Evolutionary conservation across 2,888 invertebrate genomes (phyloP).

Genomic region (Mesoligia furuncula): DNA sequence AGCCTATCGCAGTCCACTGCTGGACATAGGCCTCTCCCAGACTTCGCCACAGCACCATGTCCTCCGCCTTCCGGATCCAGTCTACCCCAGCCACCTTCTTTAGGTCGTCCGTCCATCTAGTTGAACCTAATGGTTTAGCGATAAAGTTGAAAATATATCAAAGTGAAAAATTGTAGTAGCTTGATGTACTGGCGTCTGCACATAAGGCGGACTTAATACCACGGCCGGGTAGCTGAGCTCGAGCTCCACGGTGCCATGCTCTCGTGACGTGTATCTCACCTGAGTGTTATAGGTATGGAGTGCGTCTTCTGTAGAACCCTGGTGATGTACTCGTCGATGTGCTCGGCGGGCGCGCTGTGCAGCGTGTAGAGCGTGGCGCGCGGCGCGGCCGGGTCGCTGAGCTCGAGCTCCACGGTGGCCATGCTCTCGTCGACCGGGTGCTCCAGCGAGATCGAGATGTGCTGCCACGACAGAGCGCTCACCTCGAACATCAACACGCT

Average conservation of each 20-base stretch:
- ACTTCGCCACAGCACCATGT: too few relatives aligned
- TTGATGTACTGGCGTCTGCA: too few relatives aligned
- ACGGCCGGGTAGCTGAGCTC: neutral
- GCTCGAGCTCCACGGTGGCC: conserved; percentile 97
- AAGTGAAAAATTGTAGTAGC: too few relatives aligned
- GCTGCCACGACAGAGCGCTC: conserved; percentile 96
- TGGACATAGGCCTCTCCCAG: too few relatives aligned
- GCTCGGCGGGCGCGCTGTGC: conserved; percentile 83
- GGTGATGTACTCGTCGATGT: conserved; percentile 87
- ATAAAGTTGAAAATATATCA: too few relatives aligned
- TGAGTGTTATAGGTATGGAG: conserved; percentile 93
- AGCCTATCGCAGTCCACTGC: too few relatives aligned
- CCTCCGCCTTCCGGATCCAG: too few relatives aligned
- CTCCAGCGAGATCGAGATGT: conserved; percentile 97
- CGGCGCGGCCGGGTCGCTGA: conserved; percentile 94
- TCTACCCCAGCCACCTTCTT: too few relatives aligned
- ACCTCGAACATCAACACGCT: conserved; percentile 97
- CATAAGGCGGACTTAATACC: neutral
- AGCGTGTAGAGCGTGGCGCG: conserved; percentile 94
- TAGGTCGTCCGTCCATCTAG: too few relatives aligned
- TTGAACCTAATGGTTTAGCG: too few relatives aligned
- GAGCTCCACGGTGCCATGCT: neutral
- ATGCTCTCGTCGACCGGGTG: conserved; percentile 98
- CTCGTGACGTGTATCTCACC: conserved; percentile 20
- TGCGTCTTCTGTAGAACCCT: conserved; percentile 95